Percentiles rank a stretch among this genome's conserved stretches.
These are phyloP conservation scores for Polylopha cassiicola DNA, from an alignment of 2,888 invertebrate genomes.

Conservation along the genomic window DNA sequence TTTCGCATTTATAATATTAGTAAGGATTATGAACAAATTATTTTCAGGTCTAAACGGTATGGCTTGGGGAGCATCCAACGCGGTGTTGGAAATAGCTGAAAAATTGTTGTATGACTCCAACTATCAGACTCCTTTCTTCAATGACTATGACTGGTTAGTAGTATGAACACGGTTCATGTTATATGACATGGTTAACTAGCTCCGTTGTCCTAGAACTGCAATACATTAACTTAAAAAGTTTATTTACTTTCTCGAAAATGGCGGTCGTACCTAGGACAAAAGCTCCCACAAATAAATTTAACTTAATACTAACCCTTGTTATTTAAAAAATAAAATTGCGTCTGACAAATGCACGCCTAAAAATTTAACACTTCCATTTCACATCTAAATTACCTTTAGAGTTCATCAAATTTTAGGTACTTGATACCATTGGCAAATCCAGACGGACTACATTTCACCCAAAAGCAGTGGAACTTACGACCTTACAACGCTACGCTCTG, in stretches of 20 bases:
- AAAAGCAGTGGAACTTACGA: slow-evolving; percentile 34
- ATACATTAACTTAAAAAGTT: no score
- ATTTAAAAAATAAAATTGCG: no score
- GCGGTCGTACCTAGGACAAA: no score
- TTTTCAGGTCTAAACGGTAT: slow-evolving; percentile 59
- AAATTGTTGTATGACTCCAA: slow-evolving; percentile 57
- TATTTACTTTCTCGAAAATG: no score
- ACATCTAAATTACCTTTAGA: neutral
- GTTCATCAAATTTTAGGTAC: slow-evolving; percentile 52
- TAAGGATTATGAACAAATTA: neutral
- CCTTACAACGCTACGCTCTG: slow-evolving; percentile 42
- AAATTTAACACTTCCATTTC: no score
- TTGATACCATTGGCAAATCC: slow-evolving; percentile 65
- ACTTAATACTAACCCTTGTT: neutral
- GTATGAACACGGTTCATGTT: no score
- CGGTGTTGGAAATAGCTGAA: slow-evolving; percentile 55
- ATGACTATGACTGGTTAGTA: slow-evolving; percentile 67
- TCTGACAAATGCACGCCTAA: no score
- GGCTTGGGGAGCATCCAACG: slow-evolving; percentile 66
- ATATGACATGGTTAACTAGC: no score
- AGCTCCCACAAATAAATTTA: neutral
- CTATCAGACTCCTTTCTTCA: slow-evolving; percentile 68
- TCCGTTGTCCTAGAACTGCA: no score
- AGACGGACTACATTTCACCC: slow-evolving; percentile 58
- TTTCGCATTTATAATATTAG: no score